Evolutionary conservation across 1,140 invertebrate genomes (phyloP), one percentile per base, ranked within the genome.

Genomic region (Delia radicum): DNA sequence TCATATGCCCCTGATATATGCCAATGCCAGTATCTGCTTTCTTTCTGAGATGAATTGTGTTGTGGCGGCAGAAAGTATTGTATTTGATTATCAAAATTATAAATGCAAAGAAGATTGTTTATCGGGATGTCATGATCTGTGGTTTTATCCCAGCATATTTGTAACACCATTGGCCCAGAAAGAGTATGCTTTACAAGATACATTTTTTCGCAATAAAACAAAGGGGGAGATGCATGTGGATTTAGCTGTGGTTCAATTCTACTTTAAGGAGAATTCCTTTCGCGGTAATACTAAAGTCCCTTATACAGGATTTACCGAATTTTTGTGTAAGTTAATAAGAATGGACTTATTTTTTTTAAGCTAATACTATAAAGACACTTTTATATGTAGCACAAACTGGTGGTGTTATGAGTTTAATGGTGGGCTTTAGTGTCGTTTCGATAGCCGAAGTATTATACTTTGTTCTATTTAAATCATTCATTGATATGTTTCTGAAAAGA

Each of bases 371-470:
- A 55, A 61, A 77, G 27, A 18, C 13, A 13, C 13, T 3, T 61
- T 15, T 8, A n/a, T 75, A 86, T 33, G 13, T 80, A 94, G 93
- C 93, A 2, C 92, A 92, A 80, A 92, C 91, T n/a, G 93, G 94
- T 63, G 94, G 94, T n/a, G 87, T 95, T 31, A 87, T 95, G 15
- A 93, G 93, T 26, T 86, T 95, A 1, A 94, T 93, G 83, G 88
- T 94, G 85, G 93, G 93, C 1, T 94, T 95, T 81, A 94, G 93
- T 81, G 90, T 93, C 78, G 88, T 95, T 71, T 94, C 93, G 78
- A 86, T 90, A 5, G 88, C 93, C 3, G 93, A 95, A 88, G 87
- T 93, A 5, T 63, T 93, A 1, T 94, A 94, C 81, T 93, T 91
- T 79, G 62, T 90, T 15, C 89, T 90, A 1, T 27, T 73, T 10